Conservation (phyloP, 2,113 vertebrate species). For the Lethenteron camtschaticum region DNA sequence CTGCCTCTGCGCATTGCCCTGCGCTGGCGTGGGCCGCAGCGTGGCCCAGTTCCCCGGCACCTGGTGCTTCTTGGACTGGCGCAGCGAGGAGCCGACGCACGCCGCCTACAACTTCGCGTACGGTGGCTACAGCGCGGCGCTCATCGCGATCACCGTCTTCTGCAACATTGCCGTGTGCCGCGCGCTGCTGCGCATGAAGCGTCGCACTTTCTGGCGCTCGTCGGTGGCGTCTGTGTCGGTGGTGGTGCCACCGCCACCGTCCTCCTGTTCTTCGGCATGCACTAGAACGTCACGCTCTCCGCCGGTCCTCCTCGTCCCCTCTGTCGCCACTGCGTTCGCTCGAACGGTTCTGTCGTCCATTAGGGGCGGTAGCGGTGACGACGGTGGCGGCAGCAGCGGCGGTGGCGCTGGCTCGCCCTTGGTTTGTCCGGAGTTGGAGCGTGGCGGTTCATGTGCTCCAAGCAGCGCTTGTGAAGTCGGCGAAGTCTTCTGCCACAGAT, state of each 20-base stretch:
- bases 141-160: constrained; percentile 56
- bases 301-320: constrained; percentile 27
- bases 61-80: constrained; percentile 94
- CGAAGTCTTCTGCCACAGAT: too few species aligned
- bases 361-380: not conserved
- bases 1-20: constrained; percentile 62
- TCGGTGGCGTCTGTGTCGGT: constrained; percentile 24
- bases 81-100: constrained; percentile 27
- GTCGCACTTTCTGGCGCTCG: constrained; percentile 46
- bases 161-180: constrained; percentile 76
- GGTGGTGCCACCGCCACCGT: constrained; percentile 20
- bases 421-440: too few species aligned
- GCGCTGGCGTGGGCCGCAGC: constrained; percentile 44
- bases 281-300: constrained; percentile 24
- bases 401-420: too few species aligned
- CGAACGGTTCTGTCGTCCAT: constrained; percentile 18
- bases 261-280: constrained; percentile 36
- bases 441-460: too few species aligned
- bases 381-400: not conserved
- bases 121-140: constrained; percentile 56
- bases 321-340: constrained; percentile 27
- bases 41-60: constrained; percentile 34
- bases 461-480: too few species aligned
- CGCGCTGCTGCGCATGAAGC: constrained; percentile 76
- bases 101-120: constrained; percentile 67